These are phyloP conservation scores for Triplophysa bombifrons DNA, from an alignment of 2,797 vertebrate species.

Conservation along the genomic window DNA sequence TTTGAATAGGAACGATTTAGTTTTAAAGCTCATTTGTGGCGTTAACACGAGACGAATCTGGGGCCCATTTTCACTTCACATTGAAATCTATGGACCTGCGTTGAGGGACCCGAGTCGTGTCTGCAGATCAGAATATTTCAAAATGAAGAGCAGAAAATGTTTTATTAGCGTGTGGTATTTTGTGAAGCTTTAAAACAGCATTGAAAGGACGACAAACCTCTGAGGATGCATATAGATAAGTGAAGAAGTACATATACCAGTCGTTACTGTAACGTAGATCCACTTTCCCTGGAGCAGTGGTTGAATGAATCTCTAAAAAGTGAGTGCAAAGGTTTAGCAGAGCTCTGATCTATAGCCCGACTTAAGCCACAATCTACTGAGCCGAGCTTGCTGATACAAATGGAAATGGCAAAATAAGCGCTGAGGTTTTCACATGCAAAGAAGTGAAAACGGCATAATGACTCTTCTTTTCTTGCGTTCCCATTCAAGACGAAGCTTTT, in stretches of 20 bases:
- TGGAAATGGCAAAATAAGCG: slow-evolving; percentile 79
- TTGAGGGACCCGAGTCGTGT: neutral
- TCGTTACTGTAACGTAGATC: slow-evolving; percentile 15
- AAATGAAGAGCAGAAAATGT: too few relatives aligned
- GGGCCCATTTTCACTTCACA: neutral
- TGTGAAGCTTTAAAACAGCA: neutral
- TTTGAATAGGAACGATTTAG: neutral
- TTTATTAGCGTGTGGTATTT: neutral
- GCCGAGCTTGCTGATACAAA: slow-evolving; percentile 71
- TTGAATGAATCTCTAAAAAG: slow-evolving; percentile 57
- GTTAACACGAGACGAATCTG: neutral
- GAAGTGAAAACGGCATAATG: slow-evolving; percentile 78
- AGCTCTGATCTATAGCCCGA: slow-evolving; percentile 47
- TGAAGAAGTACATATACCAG: neutral
- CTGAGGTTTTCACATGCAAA: slow-evolving; percentile 82
- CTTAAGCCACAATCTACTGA: slow-evolving; percentile 60
- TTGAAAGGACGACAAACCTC: neutral
- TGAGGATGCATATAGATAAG: neutral
- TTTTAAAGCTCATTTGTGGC: neutral
- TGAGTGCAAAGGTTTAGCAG: slow-evolving; percentile 46
- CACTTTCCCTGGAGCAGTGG: slow-evolving; percentile 19
- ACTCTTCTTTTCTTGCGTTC: slow-evolving; percentile 80
- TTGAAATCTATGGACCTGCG: neutral
- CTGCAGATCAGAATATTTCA: neutral
- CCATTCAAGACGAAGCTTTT: slow-evolving; percentile 76